Evolutionary conservation across 2,888 invertebrate genomes (phyloP).

Genomic region (Vanessa cardui): DNA sequence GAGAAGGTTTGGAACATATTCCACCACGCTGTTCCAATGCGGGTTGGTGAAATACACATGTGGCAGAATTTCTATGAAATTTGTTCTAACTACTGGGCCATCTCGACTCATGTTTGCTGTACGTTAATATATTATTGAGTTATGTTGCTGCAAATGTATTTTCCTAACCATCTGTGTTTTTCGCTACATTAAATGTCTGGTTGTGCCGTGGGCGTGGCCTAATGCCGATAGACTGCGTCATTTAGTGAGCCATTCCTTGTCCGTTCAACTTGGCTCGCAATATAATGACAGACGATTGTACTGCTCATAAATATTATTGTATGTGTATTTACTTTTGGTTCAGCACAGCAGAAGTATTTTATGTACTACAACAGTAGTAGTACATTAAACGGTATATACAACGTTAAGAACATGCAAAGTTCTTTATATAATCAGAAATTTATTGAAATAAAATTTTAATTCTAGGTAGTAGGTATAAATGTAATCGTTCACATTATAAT

Average conservation of each 20-base stretch:
- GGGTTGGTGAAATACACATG: too few relatives aligned
- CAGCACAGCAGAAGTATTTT: neutral
- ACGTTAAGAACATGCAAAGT: too few relatives aligned
- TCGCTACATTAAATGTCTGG: slow-evolving; percentile 22
- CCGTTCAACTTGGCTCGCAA: slow-evolving; percentile 37
- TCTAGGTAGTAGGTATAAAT: too few relatives aligned
- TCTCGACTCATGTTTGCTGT: too few relatives aligned
- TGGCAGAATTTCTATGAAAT: too few relatives aligned
- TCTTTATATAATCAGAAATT: too few relatives aligned
- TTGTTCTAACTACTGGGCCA: too few relatives aligned
- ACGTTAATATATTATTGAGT: too few relatives aligned
- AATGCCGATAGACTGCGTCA: slow-evolving; percentile 24
- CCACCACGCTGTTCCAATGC: too few relatives aligned
- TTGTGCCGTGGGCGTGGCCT: slow-evolving; percentile 19
- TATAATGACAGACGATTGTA: slow-evolving; percentile 26
- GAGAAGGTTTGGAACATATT: too few relatives aligned
- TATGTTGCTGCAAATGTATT: neutral
- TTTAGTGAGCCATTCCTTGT: slow-evolving; percentile 35
- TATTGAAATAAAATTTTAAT: too few relatives aligned
- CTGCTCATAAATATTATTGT: slow-evolving; percentile 22
- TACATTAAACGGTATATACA: neutral
- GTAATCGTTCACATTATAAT: too few relatives aligned
- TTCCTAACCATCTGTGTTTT: slow-evolving; percentile 4
- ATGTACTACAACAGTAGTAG: neutral
- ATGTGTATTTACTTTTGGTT: slow-evolving; percentile 11